Conservation (phyloP, 2,113 vertebrate species). For the Pseudopodoces humilis region DNA sequence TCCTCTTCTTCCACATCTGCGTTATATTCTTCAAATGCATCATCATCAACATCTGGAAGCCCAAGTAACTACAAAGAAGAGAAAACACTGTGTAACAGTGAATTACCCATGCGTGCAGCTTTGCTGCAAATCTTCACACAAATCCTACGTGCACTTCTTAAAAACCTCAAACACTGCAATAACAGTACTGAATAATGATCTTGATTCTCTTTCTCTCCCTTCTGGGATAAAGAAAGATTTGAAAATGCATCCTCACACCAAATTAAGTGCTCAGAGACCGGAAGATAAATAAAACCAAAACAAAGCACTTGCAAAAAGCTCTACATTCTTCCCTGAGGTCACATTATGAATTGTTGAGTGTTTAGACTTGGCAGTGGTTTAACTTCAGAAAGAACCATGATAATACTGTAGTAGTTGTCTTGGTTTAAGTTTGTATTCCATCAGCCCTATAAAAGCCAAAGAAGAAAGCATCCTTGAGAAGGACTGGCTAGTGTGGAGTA, state of each 20-base stretch:
- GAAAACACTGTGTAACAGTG: conserved; percentile 35
- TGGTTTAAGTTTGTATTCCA: background rate
- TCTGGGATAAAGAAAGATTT: background rate
- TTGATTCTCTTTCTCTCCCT: background rate
- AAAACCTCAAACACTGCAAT: background rate
- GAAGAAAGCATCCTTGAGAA: background rate
- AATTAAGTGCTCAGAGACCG: background rate
- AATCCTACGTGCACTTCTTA: background rate
- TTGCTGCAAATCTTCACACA: background rate
- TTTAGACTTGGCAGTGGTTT: conserved; percentile 6
- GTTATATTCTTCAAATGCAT: conserved; percentile 96
- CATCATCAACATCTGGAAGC: conserved; percentile 94
- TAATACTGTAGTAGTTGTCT: background rate
- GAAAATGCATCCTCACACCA: conserved; percentile 8
- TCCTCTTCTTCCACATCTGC: conserved; percentile 96
- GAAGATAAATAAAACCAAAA: conserved; percentile 32
- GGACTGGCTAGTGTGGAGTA: background rate
- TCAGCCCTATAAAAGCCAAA: background rate
- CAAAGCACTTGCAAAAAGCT: background rate
- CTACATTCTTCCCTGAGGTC: background rate
- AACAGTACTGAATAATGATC: background rate
- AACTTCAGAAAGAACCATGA: background rate
- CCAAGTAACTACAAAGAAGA: conserved; percentile 86
- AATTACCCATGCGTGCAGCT: background rate
- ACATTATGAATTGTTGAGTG: background rate